Conservation (phyloP, 2,888 invertebrate species). For the Patella caerulea region DNA sequence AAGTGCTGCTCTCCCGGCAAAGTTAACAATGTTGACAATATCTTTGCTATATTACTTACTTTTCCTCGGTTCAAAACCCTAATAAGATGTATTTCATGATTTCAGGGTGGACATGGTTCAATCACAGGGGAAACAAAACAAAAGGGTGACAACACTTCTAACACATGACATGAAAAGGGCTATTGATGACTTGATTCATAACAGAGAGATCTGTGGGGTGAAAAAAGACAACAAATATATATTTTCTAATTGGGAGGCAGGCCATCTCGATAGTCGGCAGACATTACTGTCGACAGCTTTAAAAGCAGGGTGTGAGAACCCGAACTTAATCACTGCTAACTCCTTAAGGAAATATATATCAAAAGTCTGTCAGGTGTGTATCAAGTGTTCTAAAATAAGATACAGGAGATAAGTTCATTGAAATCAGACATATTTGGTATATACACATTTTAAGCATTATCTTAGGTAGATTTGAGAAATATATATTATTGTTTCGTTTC, state of each 20-base stretch:
- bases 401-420: too few species aligned
- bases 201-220: not conserved
- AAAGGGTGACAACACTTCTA: slow-evolving; percentile 11
- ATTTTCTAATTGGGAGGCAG: slow-evolving; percentile 12
- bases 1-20: too few species aligned
- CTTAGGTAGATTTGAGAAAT: too few species aligned
- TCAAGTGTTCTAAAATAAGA: too few species aligned
- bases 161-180: slow-evolving; percentile 11
- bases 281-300: not conserved
- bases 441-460: too few species aligned
- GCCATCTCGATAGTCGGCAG: slow-evolving; percentile 15
- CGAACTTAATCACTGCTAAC: slow-evolving; percentile 14
- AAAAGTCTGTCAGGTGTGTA: slow-evolving; percentile 17
- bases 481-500: too few species aligned
- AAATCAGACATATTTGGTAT: too few species aligned
- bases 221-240: slow-evolving; percentile 14
- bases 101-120: slow-evolving; percentile 19
- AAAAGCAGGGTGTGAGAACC: slow-evolving; percentile 16
- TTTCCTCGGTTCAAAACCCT: too few species aligned
- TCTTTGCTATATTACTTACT: too few species aligned
- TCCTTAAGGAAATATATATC: slow-evolving; percentile 18
- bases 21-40: too few species aligned
- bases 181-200: slow-evolving; percentile 13
- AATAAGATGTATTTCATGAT: not conserved
- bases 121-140: slow-evolving; percentile 23